Percentiles rank a stretch among this genome's conserved stretches.
phyloP scores from a whole-genome alignment of 2,113 vertebrate genomes.

The Genyomyrus donnyi region DNA sequence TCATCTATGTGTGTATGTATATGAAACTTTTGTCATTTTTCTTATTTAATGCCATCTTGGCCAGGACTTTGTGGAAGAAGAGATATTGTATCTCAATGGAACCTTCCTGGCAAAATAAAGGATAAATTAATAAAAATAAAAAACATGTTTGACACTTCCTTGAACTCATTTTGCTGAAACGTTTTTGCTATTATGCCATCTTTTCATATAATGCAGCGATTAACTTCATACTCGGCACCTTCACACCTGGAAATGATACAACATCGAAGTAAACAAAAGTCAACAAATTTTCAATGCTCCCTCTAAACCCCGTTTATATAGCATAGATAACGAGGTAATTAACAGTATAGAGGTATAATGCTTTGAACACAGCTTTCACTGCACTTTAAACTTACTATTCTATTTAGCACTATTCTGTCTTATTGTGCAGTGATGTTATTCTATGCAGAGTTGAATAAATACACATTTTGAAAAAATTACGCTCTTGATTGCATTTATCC shows the following conservation, averaged over 20 bases:
- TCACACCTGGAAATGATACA: background rate
- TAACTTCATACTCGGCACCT: background rate
- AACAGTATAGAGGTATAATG: too few species aligned
- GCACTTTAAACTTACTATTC: background rate
- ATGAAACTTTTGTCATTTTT: too few species aligned
- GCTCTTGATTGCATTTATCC: background rate
- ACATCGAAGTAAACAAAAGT: background rate
- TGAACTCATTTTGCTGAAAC: background rate
- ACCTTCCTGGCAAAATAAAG: too few species aligned
- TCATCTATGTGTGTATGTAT: too few species aligned
- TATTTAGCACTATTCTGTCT: background rate
- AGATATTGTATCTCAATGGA: too few species aligned
- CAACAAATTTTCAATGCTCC: background rate
- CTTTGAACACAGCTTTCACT: too few species aligned
- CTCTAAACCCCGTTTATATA: background rate
- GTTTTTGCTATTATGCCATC: background rate
- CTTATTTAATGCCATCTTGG: too few species aligned
- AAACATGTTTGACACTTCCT: slow-evolving; percentile 5
- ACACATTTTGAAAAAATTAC: background rate
- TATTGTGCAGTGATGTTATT: background rate
- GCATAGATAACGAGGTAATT: background rate
- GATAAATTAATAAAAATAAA: too few species aligned
- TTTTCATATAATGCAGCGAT: background rate
- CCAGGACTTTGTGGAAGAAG: too few species aligned
- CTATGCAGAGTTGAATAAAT: background rate